A percentile compares a stretch with the other conserved stretches of the same genome.
phyloP scores from a whole-genome alignment of 1,140 invertebrate species.

The Elymnias hypermnestra region DNA sequence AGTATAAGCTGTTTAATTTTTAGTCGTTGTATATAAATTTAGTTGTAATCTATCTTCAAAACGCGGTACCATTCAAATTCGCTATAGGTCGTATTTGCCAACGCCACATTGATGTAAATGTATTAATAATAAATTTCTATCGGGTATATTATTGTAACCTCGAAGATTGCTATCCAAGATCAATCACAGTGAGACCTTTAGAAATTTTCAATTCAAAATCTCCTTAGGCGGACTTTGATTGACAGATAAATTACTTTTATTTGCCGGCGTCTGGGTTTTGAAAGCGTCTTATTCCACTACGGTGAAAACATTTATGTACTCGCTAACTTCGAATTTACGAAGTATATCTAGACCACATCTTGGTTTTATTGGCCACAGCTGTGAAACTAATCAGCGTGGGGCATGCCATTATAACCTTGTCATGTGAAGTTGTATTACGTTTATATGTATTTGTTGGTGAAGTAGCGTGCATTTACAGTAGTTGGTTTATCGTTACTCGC shows the following conservation, averaged over 20 bases:
- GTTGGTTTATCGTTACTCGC: slow-evolving; percentile 40
- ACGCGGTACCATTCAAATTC: not conserved
- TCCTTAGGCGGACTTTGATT: slow-evolving; percentile 3
- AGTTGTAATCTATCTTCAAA: slow-evolving; percentile 13
- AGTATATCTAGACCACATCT: slow-evolving; percentile 28
- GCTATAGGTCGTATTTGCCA: not conserved
- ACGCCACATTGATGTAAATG: not conserved
- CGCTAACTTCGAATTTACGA: slow-evolving; percentile 15
- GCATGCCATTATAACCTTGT: slow-evolving; percentile 40
- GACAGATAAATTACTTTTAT: slow-evolving; percentile 4
- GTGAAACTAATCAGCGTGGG: slow-evolving; percentile 41
- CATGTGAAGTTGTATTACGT: slow-evolving; percentile 28
- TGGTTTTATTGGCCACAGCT: slow-evolving; percentile 48
- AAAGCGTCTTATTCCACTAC: slow-evolving; percentile 11
- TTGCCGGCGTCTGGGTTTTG: not conserved
- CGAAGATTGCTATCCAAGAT: not conserved
- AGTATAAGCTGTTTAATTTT: too few species aligned
- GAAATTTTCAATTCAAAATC: slow-evolving; percentile 5
- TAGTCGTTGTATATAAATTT: too few species aligned
- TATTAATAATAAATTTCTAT: slow-evolving; percentile 4
- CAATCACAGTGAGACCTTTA: slow-evolving; percentile 3
- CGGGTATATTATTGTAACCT: not conserved
- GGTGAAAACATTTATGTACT: slow-evolving; percentile 15
- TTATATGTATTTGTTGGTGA: slow-evolving; percentile 34
- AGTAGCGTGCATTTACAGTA: slow-evolving; percentile 34